These are phyloP conservation scores for Micromys minutus DNA, from an alignment of 2,113 vertebrate species.

Conservation along the genomic window DNA sequence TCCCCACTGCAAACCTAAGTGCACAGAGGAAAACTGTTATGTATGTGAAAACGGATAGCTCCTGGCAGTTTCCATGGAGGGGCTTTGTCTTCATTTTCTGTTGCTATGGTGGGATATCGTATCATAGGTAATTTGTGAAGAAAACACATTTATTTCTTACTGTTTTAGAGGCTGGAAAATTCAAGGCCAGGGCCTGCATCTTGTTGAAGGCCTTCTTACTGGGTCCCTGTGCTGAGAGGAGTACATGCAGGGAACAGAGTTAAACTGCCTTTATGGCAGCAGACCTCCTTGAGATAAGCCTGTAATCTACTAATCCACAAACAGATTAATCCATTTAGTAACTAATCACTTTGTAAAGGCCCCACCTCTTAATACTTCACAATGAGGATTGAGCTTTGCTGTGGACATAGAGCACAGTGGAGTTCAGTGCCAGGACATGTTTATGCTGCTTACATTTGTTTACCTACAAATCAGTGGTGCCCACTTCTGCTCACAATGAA, in stretches of 20 bases:
- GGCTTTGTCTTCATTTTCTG: not conserved
- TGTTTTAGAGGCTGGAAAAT: not conserved
- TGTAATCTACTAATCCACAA: not conserved
- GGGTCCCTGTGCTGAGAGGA: not conserved
- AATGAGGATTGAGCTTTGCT: not conserved
- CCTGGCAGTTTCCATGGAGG: not conserved
- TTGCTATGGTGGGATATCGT: not conserved
- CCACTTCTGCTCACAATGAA: not conserved
- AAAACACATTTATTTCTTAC: not conserved
- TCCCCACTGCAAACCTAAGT: rapidly evolving
- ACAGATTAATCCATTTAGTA: not conserved
- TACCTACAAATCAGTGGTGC: not conserved
- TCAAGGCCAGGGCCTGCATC: not conserved
- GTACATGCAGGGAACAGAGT: not conserved
- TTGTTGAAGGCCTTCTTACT: not conserved
- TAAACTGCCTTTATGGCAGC: not conserved
- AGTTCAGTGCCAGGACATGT: not conserved
- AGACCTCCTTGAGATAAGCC: not conserved
- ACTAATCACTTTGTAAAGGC: conserved; percentile 2
- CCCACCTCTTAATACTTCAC: not conserved
- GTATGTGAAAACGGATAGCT: not conserved
- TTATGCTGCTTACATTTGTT: conserved; percentile 36
- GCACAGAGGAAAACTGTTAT: not conserved
- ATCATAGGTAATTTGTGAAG: not conserved
- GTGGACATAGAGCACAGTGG: not conserved